These are phyloP conservation scores for Zaprionus inermis DNA, from an alignment of 1,140 invertebrate genomes.

Conservation along the genomic window DNA sequence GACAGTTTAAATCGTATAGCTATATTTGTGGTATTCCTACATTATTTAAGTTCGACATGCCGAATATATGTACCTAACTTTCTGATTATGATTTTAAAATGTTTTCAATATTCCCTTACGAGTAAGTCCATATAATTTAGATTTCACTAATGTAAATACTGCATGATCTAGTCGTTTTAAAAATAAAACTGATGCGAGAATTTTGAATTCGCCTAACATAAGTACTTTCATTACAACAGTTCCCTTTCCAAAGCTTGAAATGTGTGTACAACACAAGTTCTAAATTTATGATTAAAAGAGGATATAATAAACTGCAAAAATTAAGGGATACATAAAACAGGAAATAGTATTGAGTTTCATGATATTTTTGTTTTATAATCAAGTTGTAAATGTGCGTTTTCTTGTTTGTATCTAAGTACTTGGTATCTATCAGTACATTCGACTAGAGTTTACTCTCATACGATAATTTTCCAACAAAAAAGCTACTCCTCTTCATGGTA, in stretches of 20 bases:
- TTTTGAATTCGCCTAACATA: neutral
- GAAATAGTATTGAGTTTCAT: neutral
- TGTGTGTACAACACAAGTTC: neutral
- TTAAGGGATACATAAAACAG: neutral
- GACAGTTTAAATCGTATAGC: neutral
- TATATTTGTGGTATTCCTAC: neutral
- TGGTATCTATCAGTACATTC: neutral
- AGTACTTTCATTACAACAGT: neutral
- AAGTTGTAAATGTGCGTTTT: neutral
- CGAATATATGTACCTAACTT: neutral
- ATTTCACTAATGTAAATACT: no score
- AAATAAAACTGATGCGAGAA: neutral
- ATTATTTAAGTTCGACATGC: neutral
- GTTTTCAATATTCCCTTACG: neutral
- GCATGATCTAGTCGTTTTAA: neutral
- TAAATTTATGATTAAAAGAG: neutral
- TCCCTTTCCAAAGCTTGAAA: neutral
- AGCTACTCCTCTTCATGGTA: neutral
- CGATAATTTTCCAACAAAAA: neutral
- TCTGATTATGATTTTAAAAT: neutral
- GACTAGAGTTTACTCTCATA: neutral
- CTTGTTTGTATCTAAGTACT: neutral
- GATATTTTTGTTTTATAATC: neutral
- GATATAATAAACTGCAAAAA: neutral
- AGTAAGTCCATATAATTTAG: no score